A percentile compares a stretch with the other conserved stretches of the same genome.
Evolutionary conservation across 1,140 invertebrate species (phyloP).

Genomic region (Drosophila asahinai): DNA sequence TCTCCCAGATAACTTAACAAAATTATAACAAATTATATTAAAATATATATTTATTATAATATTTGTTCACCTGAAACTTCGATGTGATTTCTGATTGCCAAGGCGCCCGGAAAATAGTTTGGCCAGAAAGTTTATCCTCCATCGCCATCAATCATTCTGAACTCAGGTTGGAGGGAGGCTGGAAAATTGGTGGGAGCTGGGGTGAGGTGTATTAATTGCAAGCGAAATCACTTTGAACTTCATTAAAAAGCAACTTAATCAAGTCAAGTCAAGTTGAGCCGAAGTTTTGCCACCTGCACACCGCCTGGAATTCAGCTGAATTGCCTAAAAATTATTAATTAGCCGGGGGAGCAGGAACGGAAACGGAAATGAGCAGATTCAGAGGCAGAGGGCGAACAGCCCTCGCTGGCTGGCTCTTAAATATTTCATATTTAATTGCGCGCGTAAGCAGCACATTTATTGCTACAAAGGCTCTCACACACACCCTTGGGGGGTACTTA

Average conservation of each 20-base stretch:
- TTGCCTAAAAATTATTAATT: constrained; percentile 83
- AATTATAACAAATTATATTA: no score
- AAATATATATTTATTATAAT: no score
- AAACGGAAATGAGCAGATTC: background rate
- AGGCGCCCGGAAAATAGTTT: constrained; percentile 33
- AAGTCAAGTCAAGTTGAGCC: constrained; percentile 59
- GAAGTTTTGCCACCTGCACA: constrained; percentile 58
- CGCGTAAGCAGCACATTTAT: constrained; percentile 77
- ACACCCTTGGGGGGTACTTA: constrained; percentile 17
- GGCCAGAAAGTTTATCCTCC: constrained; percentile 15
- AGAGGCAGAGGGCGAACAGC: background rate
- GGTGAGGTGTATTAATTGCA: constrained; percentile 69
- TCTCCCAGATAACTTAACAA: no score
- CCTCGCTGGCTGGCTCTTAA: constrained; percentile 52
- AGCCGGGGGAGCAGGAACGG: constrained; percentile 11
- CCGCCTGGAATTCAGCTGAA: constrained; percentile 60
- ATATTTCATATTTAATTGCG: constrained; percentile 83
- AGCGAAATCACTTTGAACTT: constrained; percentile 81
- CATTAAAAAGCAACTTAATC: constrained; percentile 82
- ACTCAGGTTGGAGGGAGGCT: background rate
- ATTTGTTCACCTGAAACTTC: background rate
- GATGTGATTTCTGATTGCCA: background rate
- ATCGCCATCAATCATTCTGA: constrained; percentile 31
- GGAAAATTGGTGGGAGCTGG: background rate
- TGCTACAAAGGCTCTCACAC: constrained; percentile 23